Base-by-base conservation (phyloP, 2,113 vertebrate genomes). In the Siniperca knerii region DNA sequence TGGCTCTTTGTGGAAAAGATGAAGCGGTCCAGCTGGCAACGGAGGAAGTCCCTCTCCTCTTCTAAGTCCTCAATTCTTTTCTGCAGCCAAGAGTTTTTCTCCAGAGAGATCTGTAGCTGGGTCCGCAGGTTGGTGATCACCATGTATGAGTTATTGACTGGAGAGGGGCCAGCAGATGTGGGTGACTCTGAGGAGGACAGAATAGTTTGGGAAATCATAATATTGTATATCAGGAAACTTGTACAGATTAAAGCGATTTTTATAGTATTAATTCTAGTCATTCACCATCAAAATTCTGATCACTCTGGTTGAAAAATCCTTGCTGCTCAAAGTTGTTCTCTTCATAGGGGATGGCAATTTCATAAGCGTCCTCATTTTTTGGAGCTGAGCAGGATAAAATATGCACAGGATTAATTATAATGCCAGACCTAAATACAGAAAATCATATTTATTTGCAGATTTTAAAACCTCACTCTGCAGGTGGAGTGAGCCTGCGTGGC, bases 1-100 rank as follows among this genome's bases (percentile, higher is more conserved):
- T 93, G 92, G 83, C 93, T 90, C 69, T 97, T 96, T 29, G 97
- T 96, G 0, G 96, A 97, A 58, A 96, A 97, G 86, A 98, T 97
- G 91, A 97, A 98, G 57, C 97, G 97, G 90, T 97, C 97, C 25
- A 98, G 87, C 90, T 98, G 97, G 80, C 97, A 98, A 15, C 97
- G 96, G 10, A 98, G 87, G 73, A 98, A 98, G 87, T 98, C 97
- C 61, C 97, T 92, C 93, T 98, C 97, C 86, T 98, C 97, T 87
- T 97, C 97, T 90, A 98, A 93, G 87, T 98, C 97, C 84, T 97
- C 96, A 0, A 98, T 98, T 84, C 97, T 95, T 85, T 98, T 98
- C 94, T 97, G 96, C 55, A 98, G 89, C 97, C 97, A 98, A 0
- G 97, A 97, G 92, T 97, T 98, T 89, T 97, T 96, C 93, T 98